Evolutionary conservation across 2,797 vertebrate genomes (phyloP), one percentile per base, ranked within the genome.

Genomic region (Dromococcyx pavoninus): DNA sequence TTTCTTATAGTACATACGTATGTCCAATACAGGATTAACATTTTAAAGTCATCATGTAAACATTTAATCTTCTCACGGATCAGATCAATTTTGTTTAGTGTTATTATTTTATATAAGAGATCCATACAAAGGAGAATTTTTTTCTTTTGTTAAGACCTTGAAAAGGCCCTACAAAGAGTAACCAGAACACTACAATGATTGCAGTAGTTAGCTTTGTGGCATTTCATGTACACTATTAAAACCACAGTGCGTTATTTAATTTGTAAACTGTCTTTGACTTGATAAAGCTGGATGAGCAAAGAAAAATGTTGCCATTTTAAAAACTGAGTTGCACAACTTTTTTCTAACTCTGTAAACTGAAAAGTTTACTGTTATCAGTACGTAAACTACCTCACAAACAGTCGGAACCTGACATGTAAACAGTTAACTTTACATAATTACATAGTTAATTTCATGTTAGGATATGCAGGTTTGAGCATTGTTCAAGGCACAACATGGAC

Each of bases 381-480:
- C 2, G 7, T 86, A 92, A 95, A 86, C 75, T 74, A 74, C 23
- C 17, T 84, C 65, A 69, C 51, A 72, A 93, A 64, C 27, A 70
- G 70, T 48, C 87, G 84, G 53, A 89, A 17, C 62, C 56, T 90
- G 39, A 51, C 64, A 44, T 23, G 37, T 95, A 88, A 88, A 96
- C 85, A 91, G 69, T 61, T 72, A 94, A 51, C 11, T 72, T 70
- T 9, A 83, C 28, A 58, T 79, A 73, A 84, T 67, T 66, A 82
- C 48, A 65, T 14, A 81, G 35, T 22, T 65, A 70, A 60, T 57
- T 60, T 61, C 28, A 17, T 51, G 70, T 60, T 58, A 77, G 35
- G 33, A 77, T 84, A 75, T 64, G 22, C 24, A 90, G 58, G 25
- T 71, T 51, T 86, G 69, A 89, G 41, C 6, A 0, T 69, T 53